Evolutionary conservation across 2,888 invertebrate genomes (phyloP), one percentile per base, ranked within the genome.

Genomic region (Andrena minutula): DNA sequence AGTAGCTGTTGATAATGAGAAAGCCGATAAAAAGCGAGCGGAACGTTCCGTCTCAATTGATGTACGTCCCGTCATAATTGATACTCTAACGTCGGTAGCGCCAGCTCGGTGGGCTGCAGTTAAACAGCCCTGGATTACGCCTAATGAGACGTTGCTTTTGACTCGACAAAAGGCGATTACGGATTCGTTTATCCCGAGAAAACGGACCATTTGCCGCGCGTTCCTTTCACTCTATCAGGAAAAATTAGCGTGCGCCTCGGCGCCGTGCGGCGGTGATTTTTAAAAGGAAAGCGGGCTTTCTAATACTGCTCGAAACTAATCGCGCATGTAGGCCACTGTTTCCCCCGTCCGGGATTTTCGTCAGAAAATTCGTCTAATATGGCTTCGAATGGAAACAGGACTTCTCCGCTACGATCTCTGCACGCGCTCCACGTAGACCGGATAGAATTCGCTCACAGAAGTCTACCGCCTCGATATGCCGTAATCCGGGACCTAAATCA

Each of bases 401-500:
- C 41, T 41, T 41, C 41, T 41, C 26, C 20, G 12, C 8, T 41
- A 32, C 47, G 5, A 30, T 28, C 12, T 10, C 16, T 47, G 47
- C 8, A 16, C 26, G 12, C 47, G 35, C 58, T 58, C 32, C 41
- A 26, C 70, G 23, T 8, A 47, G 35, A 10, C 7, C 12, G 23
- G 35, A 28, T 30, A 53, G 23, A 30, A 66, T 63, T 68, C 20
- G 58, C 23, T 58, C 64, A 35, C 56, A 61, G 70, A 77, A 65
- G 73, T 79, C 35, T 69, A 68, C 60, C 69, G 28, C 56, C 74
- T 60, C 71, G 79, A 80, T 71, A 78, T 79, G 82, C 83, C 58
- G 79, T 83, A 86, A 87, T 78, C 61, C 70, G 60, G 78, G 69
- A 80, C 85, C 85, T 83, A 87, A 89, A 88, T 89, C 88, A 83